phyloP scores from a whole-genome alignment of 2,797 vertebrate genomes.

The Numenius phaeopus region DNA sequence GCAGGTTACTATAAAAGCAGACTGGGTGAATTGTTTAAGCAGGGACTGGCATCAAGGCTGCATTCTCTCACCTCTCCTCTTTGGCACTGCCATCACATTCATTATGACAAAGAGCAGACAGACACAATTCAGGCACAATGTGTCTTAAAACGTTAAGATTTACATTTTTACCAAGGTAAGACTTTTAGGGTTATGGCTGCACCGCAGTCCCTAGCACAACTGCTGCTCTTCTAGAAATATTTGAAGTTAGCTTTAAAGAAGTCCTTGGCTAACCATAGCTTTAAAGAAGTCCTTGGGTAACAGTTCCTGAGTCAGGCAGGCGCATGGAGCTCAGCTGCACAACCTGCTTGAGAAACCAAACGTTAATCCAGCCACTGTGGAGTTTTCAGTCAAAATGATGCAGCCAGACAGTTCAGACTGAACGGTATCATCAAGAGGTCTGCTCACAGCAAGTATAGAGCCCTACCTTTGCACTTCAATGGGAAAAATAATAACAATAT shows the following conservation, averaged over 20 bases:
- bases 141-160: not conserved
- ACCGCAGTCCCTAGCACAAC: rapidly evolving
- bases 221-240: not conserved
- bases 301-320: not conserved
- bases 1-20: constrained; percentile 4
- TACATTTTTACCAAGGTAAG: not conserved
- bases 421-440: not conserved
- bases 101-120: not conserved
- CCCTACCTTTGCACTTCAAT: not conserved
- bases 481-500: not conserved
- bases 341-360: not conserved
- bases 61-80: not conserved
- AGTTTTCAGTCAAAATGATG: not conserved
- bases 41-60: not conserved
- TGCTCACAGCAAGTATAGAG: not conserved
- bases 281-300: not conserved
- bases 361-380: not conserved
- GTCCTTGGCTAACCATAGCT: not conserved
- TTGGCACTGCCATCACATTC: not conserved
- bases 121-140: not conserved
- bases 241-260: not conserved
- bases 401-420: not conserved
- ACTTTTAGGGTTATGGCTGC: not conserved
- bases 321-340: not conserved
- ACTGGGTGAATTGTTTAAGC: not conserved